Percentiles rank a stretch among this genome's conserved stretches.
Evolutionary conservation across 1,140 invertebrate genomes (phyloP).

Genomic region (Dendrolimus kikuchii): DNA sequence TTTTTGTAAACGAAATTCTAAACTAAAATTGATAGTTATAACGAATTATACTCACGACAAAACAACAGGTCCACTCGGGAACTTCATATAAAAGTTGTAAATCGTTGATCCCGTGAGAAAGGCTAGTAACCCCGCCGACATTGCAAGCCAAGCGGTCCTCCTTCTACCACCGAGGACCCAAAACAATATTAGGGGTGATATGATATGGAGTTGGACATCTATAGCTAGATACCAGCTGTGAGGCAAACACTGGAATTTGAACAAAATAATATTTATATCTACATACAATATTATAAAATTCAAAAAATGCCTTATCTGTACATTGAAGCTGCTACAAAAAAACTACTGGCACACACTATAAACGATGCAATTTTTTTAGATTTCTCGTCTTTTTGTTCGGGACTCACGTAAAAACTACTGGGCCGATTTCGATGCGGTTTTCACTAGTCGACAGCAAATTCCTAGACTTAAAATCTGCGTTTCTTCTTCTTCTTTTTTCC

Average conservation of each 20-base stretch:
- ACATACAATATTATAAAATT: not conserved
- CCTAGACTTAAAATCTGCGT: no score
- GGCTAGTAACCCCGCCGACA: constrained; percentile 17
- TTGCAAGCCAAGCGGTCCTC: constrained; percentile 24
- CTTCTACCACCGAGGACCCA: constrained; percentile 35
- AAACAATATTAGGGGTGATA: constrained; percentile 66
- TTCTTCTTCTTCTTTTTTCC: no score
- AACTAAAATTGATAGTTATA: no score
- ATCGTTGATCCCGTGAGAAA: constrained; percentile 22
- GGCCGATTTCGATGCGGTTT: no score
- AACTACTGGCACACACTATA: no score
- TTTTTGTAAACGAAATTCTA: no score
- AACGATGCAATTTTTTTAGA: no score
- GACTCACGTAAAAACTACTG: no score
- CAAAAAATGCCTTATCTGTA: not conserved
- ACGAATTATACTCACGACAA: constrained; percentile 10
- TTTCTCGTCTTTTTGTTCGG: no score
- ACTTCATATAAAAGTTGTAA: constrained; percentile 43
- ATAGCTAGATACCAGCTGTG: constrained; percentile 72
- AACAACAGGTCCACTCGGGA: constrained; percentile 15
- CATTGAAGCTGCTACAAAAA: no score
- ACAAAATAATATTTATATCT: constrained; percentile 1
- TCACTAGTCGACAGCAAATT: no score
- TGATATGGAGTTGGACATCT: constrained; percentile 71
- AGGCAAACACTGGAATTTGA: constrained; percentile 68